Evolutionary conservation across 2,797 vertebrate species (phyloP), one percentile per base, ranked within the genome.

Genomic region (Anolis apletophallus): DNA sequence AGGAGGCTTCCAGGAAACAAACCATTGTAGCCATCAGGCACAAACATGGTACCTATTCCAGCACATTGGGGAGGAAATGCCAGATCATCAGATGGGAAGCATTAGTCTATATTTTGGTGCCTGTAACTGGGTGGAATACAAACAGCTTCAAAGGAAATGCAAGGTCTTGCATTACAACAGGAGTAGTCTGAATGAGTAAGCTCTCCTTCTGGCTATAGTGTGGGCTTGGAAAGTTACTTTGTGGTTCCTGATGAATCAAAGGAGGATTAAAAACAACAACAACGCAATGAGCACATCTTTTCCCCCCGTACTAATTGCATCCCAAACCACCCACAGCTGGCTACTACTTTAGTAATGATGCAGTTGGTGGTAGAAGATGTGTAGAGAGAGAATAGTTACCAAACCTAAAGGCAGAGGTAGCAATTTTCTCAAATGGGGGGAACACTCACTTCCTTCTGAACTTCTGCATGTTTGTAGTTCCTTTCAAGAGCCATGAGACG

Each of bases 181-280:
- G 84, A 85, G 52, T 61, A 55, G 10, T 61, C 54, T 78, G 55
- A 57, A 71, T 85, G 55, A 75, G 82, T 59, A 75, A 85, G 26
- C 11, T 46, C 17, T 69, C 50, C 34, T 85, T 52, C 52, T 57
- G 23, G 74, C 76, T 71, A 55, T 34, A 61, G 50, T 29, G 71
- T 59, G 76, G 54, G 40, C 13, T 80, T 85, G 76, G 84, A 80
- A 85, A 79, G 77, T 59, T 85, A 80, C 55, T 40, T 68, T 73
- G 54, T 69, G 68, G 69, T 85, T 80, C 68, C 55, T 75, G 84
- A 61, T 85, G 77, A 80, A 55, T 80, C 68, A 80, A 80, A 73
- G n/a, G 50, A 73, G 76, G 52, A 71, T 79, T 54, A 78, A 54
- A 50, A 72, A 64, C 17, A 23, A 85, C 26, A 11, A 73, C 23